Base-by-base conservation (phyloP, 2,113 vertebrate species). In the Kryptolebias marmoratus region DNA sequence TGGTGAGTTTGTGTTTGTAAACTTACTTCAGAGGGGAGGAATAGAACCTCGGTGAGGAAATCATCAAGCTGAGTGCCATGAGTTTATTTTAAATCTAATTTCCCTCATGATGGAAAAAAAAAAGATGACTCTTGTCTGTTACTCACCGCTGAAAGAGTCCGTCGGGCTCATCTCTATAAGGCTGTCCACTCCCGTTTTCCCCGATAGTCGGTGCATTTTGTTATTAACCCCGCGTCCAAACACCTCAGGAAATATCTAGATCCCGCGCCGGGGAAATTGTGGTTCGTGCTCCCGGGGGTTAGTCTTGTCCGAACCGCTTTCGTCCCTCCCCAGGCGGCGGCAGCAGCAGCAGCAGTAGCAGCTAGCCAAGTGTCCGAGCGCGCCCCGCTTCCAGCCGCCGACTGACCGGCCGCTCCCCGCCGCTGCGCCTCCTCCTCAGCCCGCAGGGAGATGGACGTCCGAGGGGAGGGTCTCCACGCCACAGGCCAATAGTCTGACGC, bases 81-180 rank as follows among this genome's bases (percentile, higher is more conserved):
- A 4, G 4, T 49, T 49, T 49, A 49, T 49, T 16, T 49, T 16
- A n/a, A 28, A 8, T 42, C 13, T 9, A 6, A 10, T 42, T 6
- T 42, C 10, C 1, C 39, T 42, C 39, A 8, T 22, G 22, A 8
- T 42, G 8, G 8, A 42, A 10, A 42, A 42, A 36, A 7, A 36
- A 3, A 36, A 36, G 45, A 13, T 9, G 16, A 1, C 5, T n/a
- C 36, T 14, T 44, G 3, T 55, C 2, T 11, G 11, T 48, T 50
- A 92, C 93, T 86, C 86, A 81, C 92, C 93, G 61, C 28, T 83
- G 9, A 73, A 74, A 1, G 90, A 93, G 45, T 82, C 88, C 1
- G 91, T 58, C 6, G 89, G 91, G 66, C 87, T 89, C 93, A 94
- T 93, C 74, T 94, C 93, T 32, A 94, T 94, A 7, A 94, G 79